Conservation (phyloP, 2,113 vertebrate genomes). For the Myiozetetes cayanensis region DNA sequence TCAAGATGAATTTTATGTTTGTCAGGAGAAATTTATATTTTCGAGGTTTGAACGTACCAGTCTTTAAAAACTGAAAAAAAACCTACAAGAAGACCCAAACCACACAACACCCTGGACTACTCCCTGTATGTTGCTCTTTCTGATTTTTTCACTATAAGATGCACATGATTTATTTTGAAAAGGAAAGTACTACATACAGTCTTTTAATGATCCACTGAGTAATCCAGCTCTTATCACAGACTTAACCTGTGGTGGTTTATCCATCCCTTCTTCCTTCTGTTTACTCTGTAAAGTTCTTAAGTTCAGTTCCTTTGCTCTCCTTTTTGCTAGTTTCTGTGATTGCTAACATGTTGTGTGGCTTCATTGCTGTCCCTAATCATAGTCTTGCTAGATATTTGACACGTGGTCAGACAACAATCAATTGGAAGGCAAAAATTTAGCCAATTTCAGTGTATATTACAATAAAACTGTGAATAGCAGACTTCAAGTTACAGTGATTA, state of each 20-base stretch:
- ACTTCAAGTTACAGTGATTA: neutral
- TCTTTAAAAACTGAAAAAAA: neutral
- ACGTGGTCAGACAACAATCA: neutral
- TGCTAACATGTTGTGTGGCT: neutral
- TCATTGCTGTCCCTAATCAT: neutral
- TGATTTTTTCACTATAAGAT: neutral
- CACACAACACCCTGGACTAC: neutral
- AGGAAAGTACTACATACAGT: neutral
- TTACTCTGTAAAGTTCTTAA: neutral
- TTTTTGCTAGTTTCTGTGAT: neutral
- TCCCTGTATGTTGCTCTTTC: neutral
- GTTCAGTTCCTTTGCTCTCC: neutral
- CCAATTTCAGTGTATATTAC: neutral
- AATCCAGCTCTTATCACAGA: neutral
- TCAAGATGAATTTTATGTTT: neutral
- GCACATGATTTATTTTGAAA: neutral
- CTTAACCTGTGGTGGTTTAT: neutral
- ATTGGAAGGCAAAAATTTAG: neutral
- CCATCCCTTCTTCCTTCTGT: neutral
- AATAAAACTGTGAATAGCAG: neutral
- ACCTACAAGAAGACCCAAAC: too few species aligned
- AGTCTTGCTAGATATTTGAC: neutral
- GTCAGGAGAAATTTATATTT: neutral
- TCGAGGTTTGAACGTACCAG: neutral
- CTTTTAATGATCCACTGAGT: neutral